A percentile compares a stretch with the other conserved stretches of the same genome.
These are phyloP conservation scores for Ianthella basta DNA, from an alignment of 37 sponge, comb jelly and placozoan species.

Conservation along the genomic window DNA sequence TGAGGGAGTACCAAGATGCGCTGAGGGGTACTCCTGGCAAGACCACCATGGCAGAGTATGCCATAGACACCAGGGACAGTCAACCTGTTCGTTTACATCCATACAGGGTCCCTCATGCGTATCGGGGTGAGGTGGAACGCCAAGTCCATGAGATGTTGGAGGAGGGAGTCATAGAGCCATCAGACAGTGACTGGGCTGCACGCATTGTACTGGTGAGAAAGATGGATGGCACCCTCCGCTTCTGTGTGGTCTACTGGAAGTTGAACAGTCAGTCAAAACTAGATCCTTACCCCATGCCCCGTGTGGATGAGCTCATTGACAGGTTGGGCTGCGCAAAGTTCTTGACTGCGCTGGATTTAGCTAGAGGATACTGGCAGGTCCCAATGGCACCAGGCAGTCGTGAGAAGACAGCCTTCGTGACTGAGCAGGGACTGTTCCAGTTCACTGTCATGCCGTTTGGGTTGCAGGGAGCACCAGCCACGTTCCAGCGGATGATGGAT, in stretches of 20 bases:
- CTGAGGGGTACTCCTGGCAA: slow-evolving; percentile 25
- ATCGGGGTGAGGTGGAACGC: slow-evolving; percentile 15
- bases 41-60: slow-evolving; percentile 20
- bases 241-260: slow-evolving; percentile 71
- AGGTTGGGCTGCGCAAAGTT: slow-evolving; percentile 40
- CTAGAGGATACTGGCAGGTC: slow-evolving; percentile 76
- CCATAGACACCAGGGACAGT: slow-evolving; percentile 26
- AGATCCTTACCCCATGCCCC: slow-evolving; percentile 71
- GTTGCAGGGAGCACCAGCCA: slow-evolving; percentile 64
- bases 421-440: slow-evolving; percentile 63
- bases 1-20: slow-evolving; percentile 23
- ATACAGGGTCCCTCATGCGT: slow-evolving; percentile 47
- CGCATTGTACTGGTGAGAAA: slow-evolving; percentile 58
- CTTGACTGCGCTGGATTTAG: slow-evolving; percentile 59
- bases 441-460: slow-evolving; percentile 84
- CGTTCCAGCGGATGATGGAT: slow-evolving; percentile 81
- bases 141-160: slow-evolving; percentile 50
- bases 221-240: slow-evolving; percentile 48
- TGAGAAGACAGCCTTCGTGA: slow-evolving; percentile 71
- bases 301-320: slow-evolving; percentile 66
- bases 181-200: slow-evolving; percentile 46
- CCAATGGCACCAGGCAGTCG: slow-evolving; percentile 39
- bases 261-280: slow-evolving; percentile 49
- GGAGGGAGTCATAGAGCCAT: slow-evolving; percentile 36
- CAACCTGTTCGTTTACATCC: slow-evolving; percentile 26